A percentile compares a stretch with the other conserved stretches of the same genome.
Conservation (phyloP, 2,888 invertebrate genomes). For the Dichetophora obliterata region DNA sequence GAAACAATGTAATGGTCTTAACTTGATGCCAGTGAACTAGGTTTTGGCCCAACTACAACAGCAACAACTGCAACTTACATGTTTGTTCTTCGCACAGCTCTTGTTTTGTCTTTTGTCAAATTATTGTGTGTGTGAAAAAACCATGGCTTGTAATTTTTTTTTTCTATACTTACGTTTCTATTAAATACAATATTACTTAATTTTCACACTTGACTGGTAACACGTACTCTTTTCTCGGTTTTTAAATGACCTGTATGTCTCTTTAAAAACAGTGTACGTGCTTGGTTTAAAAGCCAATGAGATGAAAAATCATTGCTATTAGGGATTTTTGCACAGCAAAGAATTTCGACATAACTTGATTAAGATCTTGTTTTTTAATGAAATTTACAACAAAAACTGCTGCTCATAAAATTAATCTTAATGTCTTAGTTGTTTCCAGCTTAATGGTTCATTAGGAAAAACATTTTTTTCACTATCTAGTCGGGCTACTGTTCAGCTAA, state of each 20-base stretch:
- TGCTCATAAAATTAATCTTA: background rate
- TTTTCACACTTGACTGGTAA: conserved; percentile 24
- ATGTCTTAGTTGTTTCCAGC: background rate
- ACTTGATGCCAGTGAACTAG: background rate
- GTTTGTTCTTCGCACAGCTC: background rate
- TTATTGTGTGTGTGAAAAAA: background rate
- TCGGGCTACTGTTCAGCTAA: background rate
- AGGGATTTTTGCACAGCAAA: too few relatives aligned
- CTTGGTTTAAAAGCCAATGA: background rate
- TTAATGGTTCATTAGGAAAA: background rate
- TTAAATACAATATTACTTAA: conserved; percentile 6
- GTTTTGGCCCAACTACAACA: background rate
- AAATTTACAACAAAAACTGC: background rate
- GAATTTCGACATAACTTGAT: too few relatives aligned
- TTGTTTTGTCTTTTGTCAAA: background rate
- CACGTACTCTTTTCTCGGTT: background rate
- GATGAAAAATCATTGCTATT: background rate
- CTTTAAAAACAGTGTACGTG: conserved; percentile 9
- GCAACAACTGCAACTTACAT: background rate
- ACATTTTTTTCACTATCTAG: background rate
- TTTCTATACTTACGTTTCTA: background rate
- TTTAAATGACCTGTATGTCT: background rate
- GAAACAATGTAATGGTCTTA: background rate
- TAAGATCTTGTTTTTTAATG: background rate
- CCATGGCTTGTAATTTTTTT: background rate